Evolutionary conservation across 1,140 invertebrate genomes (phyloP).

Genomic region (Proales similis): DNA sequence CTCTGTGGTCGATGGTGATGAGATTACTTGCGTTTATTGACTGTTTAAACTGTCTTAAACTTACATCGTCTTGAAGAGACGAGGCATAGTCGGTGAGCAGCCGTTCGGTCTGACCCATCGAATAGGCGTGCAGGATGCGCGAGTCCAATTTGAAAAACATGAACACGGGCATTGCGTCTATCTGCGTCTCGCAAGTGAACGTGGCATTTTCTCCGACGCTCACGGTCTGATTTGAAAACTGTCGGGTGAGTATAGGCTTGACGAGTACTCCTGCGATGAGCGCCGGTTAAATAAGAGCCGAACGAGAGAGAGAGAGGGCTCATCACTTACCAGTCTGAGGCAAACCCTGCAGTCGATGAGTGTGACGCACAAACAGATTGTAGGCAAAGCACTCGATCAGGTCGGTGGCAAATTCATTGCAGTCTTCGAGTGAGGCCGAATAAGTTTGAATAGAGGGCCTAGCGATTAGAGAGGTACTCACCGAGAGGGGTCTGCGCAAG

Average conservation of each 20-base stretch:
- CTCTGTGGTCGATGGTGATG: slow-evolving; percentile 1
- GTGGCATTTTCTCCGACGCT: slow-evolving; percentile 12
- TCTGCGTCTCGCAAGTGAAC: slow-evolving; percentile 32
- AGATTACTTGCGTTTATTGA: neutral
- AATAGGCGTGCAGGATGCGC: neutral
- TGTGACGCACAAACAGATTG: slow-evolving; percentile 21
- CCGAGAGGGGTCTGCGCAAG: too few species aligned
- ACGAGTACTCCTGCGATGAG: slow-evolving; percentile 5
- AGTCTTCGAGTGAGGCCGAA: too few species aligned
- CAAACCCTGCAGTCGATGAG: slow-evolving; percentile 6
- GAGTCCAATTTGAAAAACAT: slow-evolving; percentile 14
- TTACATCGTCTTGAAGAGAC: slow-evolving; percentile 20
- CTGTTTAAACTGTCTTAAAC: neutral
- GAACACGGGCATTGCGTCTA: slow-evolving; percentile 23
- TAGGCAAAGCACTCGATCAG: slow-evolving; percentile 37
- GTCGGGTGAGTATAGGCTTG: slow-evolving; percentile 25
- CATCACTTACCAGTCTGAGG: slow-evolving; percentile 22
- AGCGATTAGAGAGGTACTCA: too few species aligned
- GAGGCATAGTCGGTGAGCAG: slow-evolving; percentile 1
- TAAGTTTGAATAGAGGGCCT: too few species aligned
- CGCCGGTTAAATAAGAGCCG: too few species aligned
- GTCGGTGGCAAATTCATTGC: slow-evolving; percentile 18
- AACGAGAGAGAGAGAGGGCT: neutral
- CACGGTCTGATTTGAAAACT: slow-evolving; percentile 13
- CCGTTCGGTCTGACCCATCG: neutral